Evolutionary conservation across 1,140 invertebrate species (phyloP), one percentile per base, ranked within the genome.

Genomic region (Calephelis nemesis): DNA sequence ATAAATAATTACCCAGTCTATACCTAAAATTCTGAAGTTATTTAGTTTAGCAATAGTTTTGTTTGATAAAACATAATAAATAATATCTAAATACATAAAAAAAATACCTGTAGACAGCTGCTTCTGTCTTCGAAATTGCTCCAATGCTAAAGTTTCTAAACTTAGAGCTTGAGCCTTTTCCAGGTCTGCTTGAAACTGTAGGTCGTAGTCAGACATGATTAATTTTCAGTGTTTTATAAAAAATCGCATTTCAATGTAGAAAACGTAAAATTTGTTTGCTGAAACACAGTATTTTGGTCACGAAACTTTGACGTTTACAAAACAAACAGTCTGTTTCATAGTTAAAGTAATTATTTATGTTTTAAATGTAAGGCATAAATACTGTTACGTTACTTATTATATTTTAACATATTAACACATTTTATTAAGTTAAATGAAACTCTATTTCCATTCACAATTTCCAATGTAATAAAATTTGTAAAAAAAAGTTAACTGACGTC

Each of bases 91-190:
- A 45, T 45, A 45, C 42, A 9, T 45, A 45, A 45, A 45, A 7
- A 45, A 50, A 70, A 69, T 86, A 88, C 87, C 87, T 87, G 84
- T 69, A 75, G 83, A 83, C 67, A 87, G 81, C 70, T 83, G 82
- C 78, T 94, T 94, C 81, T 95, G 93, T 58, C 95, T 93, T 79
- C 94, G 93, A 87, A 96, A 97, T 83, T 96, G 95, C 84, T 97
- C 96, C 74, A 97, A 90, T 7, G 96, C 96, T 69, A 97, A 92
- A 81, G 95, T 96, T 91, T 97, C 96, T 78, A 98, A 93, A 90
- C 96, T 97, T 30, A 98, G 89, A 65, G 96, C 96, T 85, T 96
- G 96, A 7, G 97, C 97, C 81, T 95, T 95, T 88, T 97, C 96
- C 81, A 98, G 90, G 85, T 98, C 96, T 74, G 96, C 95, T 92